These are phyloP conservation scores for Eretmochelys imbricata DNA, from an alignment of 2,113 vertebrate species.

Conservation along the genomic window DNA sequence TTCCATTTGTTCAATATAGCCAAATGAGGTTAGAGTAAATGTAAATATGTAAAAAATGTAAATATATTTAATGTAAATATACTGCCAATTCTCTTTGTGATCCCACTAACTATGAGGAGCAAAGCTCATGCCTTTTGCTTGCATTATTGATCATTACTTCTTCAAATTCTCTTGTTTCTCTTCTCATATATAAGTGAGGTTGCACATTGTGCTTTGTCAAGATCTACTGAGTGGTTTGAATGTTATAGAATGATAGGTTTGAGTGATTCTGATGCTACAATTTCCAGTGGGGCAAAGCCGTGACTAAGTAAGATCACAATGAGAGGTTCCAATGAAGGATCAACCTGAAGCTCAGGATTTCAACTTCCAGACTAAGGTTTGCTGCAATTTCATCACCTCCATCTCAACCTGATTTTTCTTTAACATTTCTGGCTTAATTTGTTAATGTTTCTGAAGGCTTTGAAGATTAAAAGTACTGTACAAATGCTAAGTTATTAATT, in stretches of 20 bases:
- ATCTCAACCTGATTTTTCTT: background rate
- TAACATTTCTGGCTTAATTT: background rate
- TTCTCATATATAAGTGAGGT: conserved; percentile 50
- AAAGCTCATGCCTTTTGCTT: conserved; percentile 64
- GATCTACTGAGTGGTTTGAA: conserved; percentile 52
- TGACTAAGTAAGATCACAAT: conserved; percentile 55
- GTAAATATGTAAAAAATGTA: conserved; percentile 46
- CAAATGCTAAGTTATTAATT: background rate
- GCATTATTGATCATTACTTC: conserved; percentile 70
- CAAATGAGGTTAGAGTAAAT: conserved; percentile 73
- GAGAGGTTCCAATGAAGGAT: conserved; percentile 53
- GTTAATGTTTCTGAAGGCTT: background rate
- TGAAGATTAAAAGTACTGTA: background rate
- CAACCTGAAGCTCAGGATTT: conserved; percentile 52
- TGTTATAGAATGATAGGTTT: conserved; percentile 55
- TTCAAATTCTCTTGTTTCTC: conserved; percentile 72
- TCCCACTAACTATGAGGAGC: conserved; percentile 61
- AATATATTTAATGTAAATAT: conserved; percentile 59
- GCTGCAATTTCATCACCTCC: conserved; percentile 22
- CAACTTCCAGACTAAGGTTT: background rate
- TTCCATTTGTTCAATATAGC: conserved; percentile 74
- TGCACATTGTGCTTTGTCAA: conserved; percentile 62
- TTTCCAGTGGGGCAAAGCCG: conserved; percentile 17
- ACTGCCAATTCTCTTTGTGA: conserved; percentile 72
- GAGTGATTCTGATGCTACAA: conserved; percentile 43